A percentile compares a stretch with the other conserved stretches of the same genome.
Conservation (phyloP, 2,888 invertebrate species). For the Asteroscopus sphinx region DNA sequence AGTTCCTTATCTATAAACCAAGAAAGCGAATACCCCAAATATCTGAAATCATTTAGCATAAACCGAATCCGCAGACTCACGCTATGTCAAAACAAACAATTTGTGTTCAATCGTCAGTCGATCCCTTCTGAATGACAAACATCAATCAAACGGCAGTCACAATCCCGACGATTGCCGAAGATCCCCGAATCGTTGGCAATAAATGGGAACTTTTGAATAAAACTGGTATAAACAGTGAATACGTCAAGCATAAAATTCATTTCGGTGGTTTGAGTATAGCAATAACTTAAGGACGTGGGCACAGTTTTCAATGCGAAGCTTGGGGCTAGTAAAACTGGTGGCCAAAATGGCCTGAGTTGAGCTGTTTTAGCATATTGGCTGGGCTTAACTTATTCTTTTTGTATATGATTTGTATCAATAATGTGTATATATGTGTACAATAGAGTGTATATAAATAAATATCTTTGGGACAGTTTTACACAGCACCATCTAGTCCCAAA, state of each 20-base stretch:
- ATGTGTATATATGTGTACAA: too few species aligned
- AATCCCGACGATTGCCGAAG: conserved; percentile 30
- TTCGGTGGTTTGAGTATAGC: conserved; percentile 11
- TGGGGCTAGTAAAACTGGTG: conserved; percentile 11
- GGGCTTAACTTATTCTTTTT: too few species aligned
- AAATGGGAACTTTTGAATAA: conserved; percentile 21
- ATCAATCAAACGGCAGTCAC: conserved; percentile 42
- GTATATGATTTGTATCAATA: too few species aligned
- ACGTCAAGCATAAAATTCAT: conserved; percentile 46
- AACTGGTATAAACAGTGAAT: conserved; percentile 35
- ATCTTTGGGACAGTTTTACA: too few species aligned
- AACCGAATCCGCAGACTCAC: conserved; percentile 15
- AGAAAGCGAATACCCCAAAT: background rate
- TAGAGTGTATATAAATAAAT: too few species aligned
- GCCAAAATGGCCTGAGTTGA: too few species aligned
- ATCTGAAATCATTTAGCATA: conserved; percentile 37
- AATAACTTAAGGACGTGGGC: conserved; percentile 21
- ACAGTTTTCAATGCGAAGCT: conserved; percentile 24
- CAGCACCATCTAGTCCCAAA: too few species aligned
- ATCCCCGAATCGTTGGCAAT: conserved; percentile 30
- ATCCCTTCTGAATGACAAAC: conserved; percentile 44
- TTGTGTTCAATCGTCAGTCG: conserved; percentile 39
- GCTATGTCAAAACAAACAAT: conserved; percentile 46
- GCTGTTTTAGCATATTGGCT: too few species aligned
- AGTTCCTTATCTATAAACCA: too few species aligned